Base-by-base conservation (phyloP, 30 jellyfish, hydroid and myxozoan genomes). In the Turritopsis dohrnii region DNA sequence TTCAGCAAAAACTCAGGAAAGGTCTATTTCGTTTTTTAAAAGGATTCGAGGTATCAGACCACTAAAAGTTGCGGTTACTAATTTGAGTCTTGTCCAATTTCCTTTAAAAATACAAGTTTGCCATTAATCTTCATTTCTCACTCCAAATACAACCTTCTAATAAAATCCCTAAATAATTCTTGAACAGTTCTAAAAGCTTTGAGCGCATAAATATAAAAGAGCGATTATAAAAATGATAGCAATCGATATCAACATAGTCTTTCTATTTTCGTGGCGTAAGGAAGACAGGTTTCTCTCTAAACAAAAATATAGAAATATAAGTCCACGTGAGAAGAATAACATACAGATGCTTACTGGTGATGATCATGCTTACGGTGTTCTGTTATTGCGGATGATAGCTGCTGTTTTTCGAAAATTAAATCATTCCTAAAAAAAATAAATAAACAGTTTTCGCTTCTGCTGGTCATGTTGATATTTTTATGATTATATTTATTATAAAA, bases 251-350 rank as follows among this genome's bases (percentile, higher is more conserved):
- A 76, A 17, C 84, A 76, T 76, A 26, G 72, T 28, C n/a, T 65
- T 24, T 76, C 84, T 22, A 52, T 76, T 76, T 52, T 76, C 84
- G 16, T 76, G 84, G 8, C 84, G 65, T 52, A 76, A 28, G 23
- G 69, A 29, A 26, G 41, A 26, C 75, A 76, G 16, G 19, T 25
- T 29, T 7, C 29, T 76, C 28, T 76, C 84, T 76, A 76, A 23
- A 76, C 19, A 54, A 26, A 24, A 28, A n/a, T n/a, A n/a, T n/a
- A n/a, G n/a, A n/a, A n/a, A n/a, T n/a, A n/a, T n/a, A n/a, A n/a
- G n/a, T n/a, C n/a, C n/a, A n/a, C 3, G 26, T 5, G 26, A 71
- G 26, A 9, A 3, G 52, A 72, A 72, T 26, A 72, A 72, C 18
- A 72, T 22, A 17, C 30, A 71, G 3, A 7, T 7, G 16, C 3